These are phyloP conservation scores for Melitaea cinxia DNA, from an alignment of 1,140 invertebrate species.

Conservation along the genomic window DNA sequence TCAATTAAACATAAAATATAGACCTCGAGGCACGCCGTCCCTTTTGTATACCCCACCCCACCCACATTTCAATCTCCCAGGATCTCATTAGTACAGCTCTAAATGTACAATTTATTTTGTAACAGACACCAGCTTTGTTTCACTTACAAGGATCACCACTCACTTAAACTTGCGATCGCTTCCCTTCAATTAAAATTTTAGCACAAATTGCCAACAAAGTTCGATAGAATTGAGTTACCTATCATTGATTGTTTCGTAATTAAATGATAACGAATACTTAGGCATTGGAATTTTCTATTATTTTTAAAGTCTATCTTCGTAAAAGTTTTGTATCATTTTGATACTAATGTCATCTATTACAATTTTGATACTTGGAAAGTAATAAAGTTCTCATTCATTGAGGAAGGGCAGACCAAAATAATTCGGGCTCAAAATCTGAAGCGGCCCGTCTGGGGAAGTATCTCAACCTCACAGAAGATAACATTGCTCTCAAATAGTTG, in stretches of 20 bases:
- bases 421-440: too few species aligned
- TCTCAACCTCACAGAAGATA: too few species aligned
- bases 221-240: slow-evolving; percentile 14
- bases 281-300: not conserved
- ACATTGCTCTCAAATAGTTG: too few species aligned
- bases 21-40: slow-evolving; percentile 52
- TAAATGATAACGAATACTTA: not conserved
- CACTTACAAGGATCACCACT: slow-evolving; percentile 66
- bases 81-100: slow-evolving; percentile 70
- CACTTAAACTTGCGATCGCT: slow-evolving; percentile 49
- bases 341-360: too few species aligned
- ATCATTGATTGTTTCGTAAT: slow-evolving; percentile 8
- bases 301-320: too few species aligned
- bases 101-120: slow-evolving; percentile 76
- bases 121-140: slow-evolving; percentile 71
- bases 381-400: too few species aligned
- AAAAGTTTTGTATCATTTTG: too few species aligned
- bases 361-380: too few species aligned
- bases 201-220: slow-evolving; percentile 12
- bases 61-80: slow-evolving; percentile 51
- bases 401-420: too few species aligned
- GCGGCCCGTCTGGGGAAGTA: too few species aligned
- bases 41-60: slow-evolving; percentile 8
- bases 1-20: slow-evolving; percentile 79
- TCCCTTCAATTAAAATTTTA: slow-evolving; percentile 37